A percentile compares a stretch with the other conserved stretches of the same genome.
phyloP scores from a whole-genome alignment of 2,888 invertebrate genomes.

The Mamestra brassicae region DNA sequence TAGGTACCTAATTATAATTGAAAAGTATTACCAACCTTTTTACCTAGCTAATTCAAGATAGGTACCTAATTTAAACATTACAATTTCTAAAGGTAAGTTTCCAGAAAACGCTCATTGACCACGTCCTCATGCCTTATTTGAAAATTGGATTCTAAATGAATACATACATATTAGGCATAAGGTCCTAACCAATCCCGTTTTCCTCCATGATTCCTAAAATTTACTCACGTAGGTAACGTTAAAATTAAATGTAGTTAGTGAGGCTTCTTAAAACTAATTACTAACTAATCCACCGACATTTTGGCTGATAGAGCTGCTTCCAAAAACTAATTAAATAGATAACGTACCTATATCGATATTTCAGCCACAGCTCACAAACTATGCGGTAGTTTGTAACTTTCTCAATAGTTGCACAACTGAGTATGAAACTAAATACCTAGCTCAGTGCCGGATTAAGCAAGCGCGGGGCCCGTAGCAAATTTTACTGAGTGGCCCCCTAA shows the following conservation, averaged over 20 bases:
- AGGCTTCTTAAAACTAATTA: conserved; percentile 5
- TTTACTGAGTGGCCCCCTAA: no score
- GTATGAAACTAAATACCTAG: not conserved
- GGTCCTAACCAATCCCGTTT: not conserved
- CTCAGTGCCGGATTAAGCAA: no score
- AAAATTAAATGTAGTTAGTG: not conserved
- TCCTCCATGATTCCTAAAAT: conserved; percentile 9
- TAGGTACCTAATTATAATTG: no score
- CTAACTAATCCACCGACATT: not conserved
- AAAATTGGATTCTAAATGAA: not conserved
- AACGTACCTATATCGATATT: conserved; percentile 2
- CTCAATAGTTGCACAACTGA: not conserved
- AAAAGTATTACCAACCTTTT: no score
- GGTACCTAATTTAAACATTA: no score
- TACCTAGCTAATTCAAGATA: no score
- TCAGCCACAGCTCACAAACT: not conserved
- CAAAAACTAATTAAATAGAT: not conserved
- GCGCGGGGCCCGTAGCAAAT: no score
- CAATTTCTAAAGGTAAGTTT: no score
- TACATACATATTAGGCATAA: not conserved
- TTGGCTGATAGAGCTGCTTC: not conserved
- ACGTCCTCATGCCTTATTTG: no score
- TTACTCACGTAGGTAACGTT: not conserved
- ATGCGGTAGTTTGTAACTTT: conserved; percentile 1
- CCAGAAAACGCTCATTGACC: no score